These are phyloP conservation scores for Gisinianus flammeolus DNA, from an alignment of 2,888 invertebrate species.

Conservation along the genomic window DNA sequence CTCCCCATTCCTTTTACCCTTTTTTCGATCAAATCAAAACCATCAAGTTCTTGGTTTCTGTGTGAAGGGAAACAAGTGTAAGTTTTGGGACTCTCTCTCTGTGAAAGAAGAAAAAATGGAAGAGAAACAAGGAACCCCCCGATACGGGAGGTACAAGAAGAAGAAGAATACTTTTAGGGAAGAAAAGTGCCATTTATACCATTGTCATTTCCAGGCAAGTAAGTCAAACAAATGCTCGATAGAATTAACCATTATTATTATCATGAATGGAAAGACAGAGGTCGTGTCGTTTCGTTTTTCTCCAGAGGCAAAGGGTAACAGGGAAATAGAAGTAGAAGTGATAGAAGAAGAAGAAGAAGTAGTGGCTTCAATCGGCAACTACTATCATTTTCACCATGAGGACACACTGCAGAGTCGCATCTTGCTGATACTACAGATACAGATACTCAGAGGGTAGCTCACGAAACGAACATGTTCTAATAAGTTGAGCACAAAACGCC, in stretches of 20 bases:
- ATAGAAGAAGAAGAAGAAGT: neutral
- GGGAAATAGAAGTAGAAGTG: no score
- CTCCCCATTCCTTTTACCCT: neutral
- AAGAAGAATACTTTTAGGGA: conserved; percentile 14
- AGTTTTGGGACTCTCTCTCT: neutral
- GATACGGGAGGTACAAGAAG: neutral
- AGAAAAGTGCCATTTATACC: conserved; percentile 7
- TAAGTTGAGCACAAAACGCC: neutral
- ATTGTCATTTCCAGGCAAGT: neutral
- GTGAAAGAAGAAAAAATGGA: neutral
- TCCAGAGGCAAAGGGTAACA: conserved; percentile 30
- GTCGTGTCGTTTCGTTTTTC: conserved; percentile 33
- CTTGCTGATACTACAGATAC: neutral
- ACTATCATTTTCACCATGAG: neutral
- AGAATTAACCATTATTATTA: conserved; percentile 39
- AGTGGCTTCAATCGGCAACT: neutral
- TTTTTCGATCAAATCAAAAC: conserved; percentile 10
- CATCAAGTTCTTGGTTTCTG: conserved; percentile 2
- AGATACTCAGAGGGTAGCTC: neutral
- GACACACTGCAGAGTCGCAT: neutral
- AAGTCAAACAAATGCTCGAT: conserved; percentile 29
- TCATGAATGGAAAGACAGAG: conserved; percentile 33
- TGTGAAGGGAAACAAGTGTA: neutral
- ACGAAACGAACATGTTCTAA: neutral
- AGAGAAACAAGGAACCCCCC: neutral